These are phyloP conservation scores for Pithys albifrons DNA, from an alignment of 2,113 vertebrate genomes.

Conservation along the genomic window DNA sequence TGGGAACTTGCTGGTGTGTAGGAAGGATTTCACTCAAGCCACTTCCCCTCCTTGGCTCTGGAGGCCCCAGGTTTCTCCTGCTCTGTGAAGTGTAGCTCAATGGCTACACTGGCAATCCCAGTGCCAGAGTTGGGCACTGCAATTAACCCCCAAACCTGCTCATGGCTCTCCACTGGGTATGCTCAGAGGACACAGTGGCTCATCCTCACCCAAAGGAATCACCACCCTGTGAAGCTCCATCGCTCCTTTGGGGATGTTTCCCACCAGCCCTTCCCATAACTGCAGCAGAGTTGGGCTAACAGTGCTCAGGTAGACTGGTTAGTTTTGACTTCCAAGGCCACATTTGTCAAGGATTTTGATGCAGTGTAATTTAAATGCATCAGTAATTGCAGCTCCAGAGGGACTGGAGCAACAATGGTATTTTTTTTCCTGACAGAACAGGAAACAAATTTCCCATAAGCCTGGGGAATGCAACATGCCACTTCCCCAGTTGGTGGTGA, in stretches of 20 bases:
- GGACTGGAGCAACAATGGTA: neutral
- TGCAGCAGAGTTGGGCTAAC: neutral
- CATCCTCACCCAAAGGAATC: fast-evolving
- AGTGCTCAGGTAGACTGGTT: neutral
- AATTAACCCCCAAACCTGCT: fast-evolving
- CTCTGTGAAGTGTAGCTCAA: fast-evolving
- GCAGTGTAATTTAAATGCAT: neutral
- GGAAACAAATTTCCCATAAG: conserved; percentile 22
- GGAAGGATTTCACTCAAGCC: neutral
- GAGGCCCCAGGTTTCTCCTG: neutral
- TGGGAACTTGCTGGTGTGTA: neutral
- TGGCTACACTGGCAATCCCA: neutral
- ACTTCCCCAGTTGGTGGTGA: conserved; percentile 31
- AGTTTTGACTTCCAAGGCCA: neutral
- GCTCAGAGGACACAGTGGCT: fast-evolving
- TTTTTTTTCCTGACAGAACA: neutral
- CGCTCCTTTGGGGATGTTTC: fast-evolving
- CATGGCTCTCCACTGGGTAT: neutral
- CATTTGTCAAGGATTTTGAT: neutral
- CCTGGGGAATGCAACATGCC: neutral
- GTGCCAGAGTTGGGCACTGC: neutral
- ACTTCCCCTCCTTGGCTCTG: neutral
- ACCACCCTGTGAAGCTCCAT: neutral
- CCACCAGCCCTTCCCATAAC: neutral
- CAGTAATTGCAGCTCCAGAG: neutral